A percentile compares a stretch with the other conserved stretches of the same genome.
phyloP scores from a whole-genome alignment of 1,140 invertebrate species.

The Heliconius hewitsoni region DNA sequence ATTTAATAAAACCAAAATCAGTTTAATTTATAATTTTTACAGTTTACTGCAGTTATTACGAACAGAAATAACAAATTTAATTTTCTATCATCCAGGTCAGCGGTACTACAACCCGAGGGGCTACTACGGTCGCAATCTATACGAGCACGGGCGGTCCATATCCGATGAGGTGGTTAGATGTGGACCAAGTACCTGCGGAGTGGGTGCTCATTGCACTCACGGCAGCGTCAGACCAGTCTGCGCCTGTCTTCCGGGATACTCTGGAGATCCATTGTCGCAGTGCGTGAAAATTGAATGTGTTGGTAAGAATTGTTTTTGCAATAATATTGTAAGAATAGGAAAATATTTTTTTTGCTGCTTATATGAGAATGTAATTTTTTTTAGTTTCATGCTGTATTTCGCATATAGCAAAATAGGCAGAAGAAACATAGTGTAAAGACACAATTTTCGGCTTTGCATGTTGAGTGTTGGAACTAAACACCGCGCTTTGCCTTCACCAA shows the following conservation, averaged over 20 bases:
- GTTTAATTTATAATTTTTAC: too few relatives aligned
- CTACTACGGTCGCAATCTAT: slow-evolving; percentile 61
- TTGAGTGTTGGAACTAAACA: too few relatives aligned
- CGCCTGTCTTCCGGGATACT: slow-evolving; percentile 86
- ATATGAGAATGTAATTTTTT: too few relatives aligned
- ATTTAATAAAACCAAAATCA: too few relatives aligned
- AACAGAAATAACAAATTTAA: not conserved
- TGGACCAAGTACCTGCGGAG: slow-evolving; percentile 81
- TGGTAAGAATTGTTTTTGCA: slow-evolving; percentile 59
- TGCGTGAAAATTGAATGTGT: slow-evolving; percentile 86
- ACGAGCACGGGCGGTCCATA: slow-evolving; percentile 70
- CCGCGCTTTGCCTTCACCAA: too few relatives aligned
- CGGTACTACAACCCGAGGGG: slow-evolving; percentile 51
- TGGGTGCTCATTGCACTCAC: slow-evolving; percentile 84
- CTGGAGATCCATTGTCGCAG: slow-evolving; percentile 85
- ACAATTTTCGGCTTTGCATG: too few relatives aligned
- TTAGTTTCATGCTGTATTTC: too few relatives aligned
- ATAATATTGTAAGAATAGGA: too few relatives aligned
- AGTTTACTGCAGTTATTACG: not conserved
- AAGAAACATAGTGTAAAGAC: too few relatives aligned
- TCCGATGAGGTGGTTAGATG: slow-evolving; percentile 70
- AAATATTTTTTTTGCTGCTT: too few relatives aligned
- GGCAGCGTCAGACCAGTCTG: slow-evolving; percentile 85
- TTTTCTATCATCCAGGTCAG: not conserved
- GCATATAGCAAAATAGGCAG: too few relatives aligned